Evolutionary conservation across 2,888 invertebrate species (phyloP), one percentile per base, ranked within the genome.

Genomic region (Watsonalla binaria): DNA sequence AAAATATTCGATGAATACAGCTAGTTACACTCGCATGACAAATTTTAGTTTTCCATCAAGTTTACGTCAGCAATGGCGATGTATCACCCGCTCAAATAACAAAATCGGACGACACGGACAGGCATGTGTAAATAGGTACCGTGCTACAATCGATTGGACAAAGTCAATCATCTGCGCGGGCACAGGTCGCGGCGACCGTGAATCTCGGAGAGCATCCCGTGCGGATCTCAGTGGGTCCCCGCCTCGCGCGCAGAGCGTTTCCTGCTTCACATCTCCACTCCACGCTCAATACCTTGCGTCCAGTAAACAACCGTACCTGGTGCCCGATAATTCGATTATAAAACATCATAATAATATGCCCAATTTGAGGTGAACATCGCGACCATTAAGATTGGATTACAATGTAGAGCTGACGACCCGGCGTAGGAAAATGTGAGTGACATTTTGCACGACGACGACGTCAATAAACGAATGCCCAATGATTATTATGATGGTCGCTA

Each of bases 101-200:
- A 64, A 72, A 71, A 74, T 72, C 78, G 69, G 68, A 71, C 61
- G 75, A 78, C 72, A 71, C 71, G 70, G 72, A 66, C 66, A 72
- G 71, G 74, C 74, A 76, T 74, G 76, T 78, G 77, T 79, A 76
- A 81, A 82, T 84, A 80, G 82, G 78, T 74, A 76, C 78, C 74
- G 76, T 72, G 72, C 60, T 66, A 79, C 79, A 82, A 84, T 87
- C 89, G 86, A 88, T 88, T 86, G 86, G 86, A 80, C 82, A 82
- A 74, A 87, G 83, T 86, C 82, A 86, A 88, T 89, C 87, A 85
- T 85, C 74, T 78, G 81, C 74, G 76, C 74, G 77, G 74, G 70
- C 76, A 71, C 82, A 82, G 84, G 84, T 86, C 84, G 83, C 74
- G 60, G 77, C 86, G 89, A 86, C 90, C 90, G 89, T 90, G 90